Evolutionary conservation across 1,140 invertebrate species (phyloP), one percentile per base, ranked within the genome.

Genomic region (Meteorus sp.): DNA sequence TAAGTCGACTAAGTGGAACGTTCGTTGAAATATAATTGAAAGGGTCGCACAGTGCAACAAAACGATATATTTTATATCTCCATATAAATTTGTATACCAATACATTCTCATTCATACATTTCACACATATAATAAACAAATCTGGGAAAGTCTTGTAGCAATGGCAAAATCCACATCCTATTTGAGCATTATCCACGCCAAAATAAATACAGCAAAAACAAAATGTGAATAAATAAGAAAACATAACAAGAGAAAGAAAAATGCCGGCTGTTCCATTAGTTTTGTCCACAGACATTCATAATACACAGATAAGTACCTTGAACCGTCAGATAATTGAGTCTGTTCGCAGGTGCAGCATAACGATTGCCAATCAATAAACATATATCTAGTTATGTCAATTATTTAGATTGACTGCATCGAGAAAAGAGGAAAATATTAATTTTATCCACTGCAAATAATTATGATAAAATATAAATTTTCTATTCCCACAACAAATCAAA

Each of bases 1-100:
- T 55, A 43, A 61, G 59, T 60, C 39, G 53, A 56, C 15, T 63
- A 66, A 66, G 64, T 66, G 59, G 61, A 61, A 66, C 64, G 61
- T 60, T 56, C 31, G 54, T 15, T 22, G 37, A 22, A 61, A 66
- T n/a, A n/a, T 63, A 57, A 66, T 63, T 53, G 59, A 64, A 63
- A 66, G 50, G 51, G 48, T 57, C 33, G 43, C 35, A 15, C 39
- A 35, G 25, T 31, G n/a, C 15, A 29, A 39, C 13, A 13, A 8
- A 39, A 9, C 15, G 2, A 5, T 19, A 4, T 3, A 17, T 19
- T 0, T 13, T 50, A 27, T 33, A n/a, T 31, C 11, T 50, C 8
- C 11, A 13, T 60, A 48, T 60, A 39, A 9, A 45, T 25, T 25
- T 55, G 33, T 54, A 17, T n/a, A 53, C 11, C 8, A 11, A 57